Percentiles rank a stretch among this genome's conserved stretches.
These are phyloP conservation scores for Fabriciana adippe DNA, from an alignment of 2,888 invertebrate species.

Conservation along the genomic window DNA sequence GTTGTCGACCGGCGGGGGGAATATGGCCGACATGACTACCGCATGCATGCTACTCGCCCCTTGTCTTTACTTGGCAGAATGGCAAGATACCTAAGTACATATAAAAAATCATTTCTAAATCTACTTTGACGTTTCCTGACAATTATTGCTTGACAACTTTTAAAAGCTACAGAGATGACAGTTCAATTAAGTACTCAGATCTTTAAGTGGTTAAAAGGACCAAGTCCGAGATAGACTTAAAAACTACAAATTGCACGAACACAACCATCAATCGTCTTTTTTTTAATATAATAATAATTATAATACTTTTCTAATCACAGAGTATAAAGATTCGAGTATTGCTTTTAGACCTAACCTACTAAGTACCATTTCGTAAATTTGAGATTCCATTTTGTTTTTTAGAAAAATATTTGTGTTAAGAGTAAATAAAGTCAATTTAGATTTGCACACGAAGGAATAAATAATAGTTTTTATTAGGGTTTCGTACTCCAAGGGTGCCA, in stretches of 20 bases:
- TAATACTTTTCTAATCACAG: conserved; percentile 74
- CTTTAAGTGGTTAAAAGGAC: conserved; percentile 49
- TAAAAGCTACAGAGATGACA: conserved; percentile 24
- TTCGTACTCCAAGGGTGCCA: no score
- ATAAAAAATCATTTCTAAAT: conserved; percentile 12
- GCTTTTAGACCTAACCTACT: conserved; percentile 59
- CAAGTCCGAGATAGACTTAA: conserved; percentile 64
- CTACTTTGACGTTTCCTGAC: background rate
- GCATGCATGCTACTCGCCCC: conserved; percentile 71
- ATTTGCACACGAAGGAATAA: background rate
- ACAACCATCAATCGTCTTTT: conserved; percentile 79
- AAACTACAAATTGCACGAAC: conserved; percentile 78
- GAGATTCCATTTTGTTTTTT: conserved; percentile 7
- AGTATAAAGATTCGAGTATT: conserved; percentile 62
- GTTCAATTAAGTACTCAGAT: conserved; percentile 36
- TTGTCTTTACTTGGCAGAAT: conserved; percentile 55
- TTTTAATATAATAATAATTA: conserved; percentile 42
- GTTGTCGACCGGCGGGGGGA: conserved; percentile 60
- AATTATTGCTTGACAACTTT: conserved; percentile 7
- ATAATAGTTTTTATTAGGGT: no score
- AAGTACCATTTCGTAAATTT: conserved; percentile 27
- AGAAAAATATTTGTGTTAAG: background rate
- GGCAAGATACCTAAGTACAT: conserved; percentile 31
- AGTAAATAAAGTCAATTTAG: background rate
- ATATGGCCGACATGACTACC: conserved; percentile 71